phyloP scores from a whole-genome alignment of 1,140 invertebrate genomes.

The Lethocerus indicus region DNA sequence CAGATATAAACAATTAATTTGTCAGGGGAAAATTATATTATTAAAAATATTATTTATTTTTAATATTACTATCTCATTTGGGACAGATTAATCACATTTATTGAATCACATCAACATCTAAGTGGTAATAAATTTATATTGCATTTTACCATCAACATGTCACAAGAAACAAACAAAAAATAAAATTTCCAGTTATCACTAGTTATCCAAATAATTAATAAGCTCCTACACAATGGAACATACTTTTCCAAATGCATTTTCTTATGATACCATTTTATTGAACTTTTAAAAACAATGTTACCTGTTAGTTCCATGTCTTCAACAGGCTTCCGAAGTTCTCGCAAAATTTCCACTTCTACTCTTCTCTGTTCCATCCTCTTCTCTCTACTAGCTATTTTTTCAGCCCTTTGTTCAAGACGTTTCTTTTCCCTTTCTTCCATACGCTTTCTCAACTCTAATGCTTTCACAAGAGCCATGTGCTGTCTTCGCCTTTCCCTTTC shows the following conservation, averaged over 20 bases:
- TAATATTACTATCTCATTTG: neutral
- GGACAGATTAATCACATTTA: neutral
- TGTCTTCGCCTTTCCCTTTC: conserved; percentile 79
- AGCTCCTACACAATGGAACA: too few relatives aligned
- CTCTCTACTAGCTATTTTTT: conserved; percentile 62
- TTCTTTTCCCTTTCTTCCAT: conserved; percentile 78
- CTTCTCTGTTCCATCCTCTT: conserved; percentile 65
- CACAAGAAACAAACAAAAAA: too few relatives aligned
- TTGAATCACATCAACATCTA: neutral
- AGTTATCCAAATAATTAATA: too few relatives aligned
- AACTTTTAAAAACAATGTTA: too few relatives aligned
- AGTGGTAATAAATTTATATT: too few relatives aligned
- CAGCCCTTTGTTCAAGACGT: conserved; percentile 57
- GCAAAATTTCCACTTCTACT: conserved; percentile 67
- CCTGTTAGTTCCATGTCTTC: conserved; percentile 66
- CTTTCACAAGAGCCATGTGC: conserved; percentile 74
- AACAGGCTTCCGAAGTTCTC: conserved; percentile 71
- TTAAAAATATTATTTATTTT: neutral
- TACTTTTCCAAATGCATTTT: too few relatives aligned
- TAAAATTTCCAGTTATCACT: too few relatives aligned
- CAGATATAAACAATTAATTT: neutral
- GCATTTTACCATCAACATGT: too few relatives aligned
- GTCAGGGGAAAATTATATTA: neutral
- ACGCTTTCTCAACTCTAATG: conserved; percentile 65
- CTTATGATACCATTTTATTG: too few relatives aligned